phyloP scores from a whole-genome alignment of 2,888 invertebrate genomes.

The Thysanoteuthis rhombus region DNA sequence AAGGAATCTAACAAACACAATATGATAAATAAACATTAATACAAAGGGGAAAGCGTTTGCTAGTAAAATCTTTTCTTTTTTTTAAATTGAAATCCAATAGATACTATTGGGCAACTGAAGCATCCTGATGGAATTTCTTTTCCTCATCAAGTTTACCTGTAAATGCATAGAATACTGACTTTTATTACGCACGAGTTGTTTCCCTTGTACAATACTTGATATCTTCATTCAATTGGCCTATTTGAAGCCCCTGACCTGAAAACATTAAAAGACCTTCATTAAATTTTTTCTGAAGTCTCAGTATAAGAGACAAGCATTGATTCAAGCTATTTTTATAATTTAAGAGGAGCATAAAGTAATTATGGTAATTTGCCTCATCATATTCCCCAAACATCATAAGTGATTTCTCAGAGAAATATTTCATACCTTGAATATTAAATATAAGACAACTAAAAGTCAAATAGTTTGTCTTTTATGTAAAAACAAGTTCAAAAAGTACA shows the following conservation, averaged over 20 bases:
- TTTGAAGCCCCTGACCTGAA: neutral
- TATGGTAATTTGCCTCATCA: no score
- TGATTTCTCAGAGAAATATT: neutral
- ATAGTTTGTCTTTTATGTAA: no score
- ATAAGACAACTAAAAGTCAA: no score
- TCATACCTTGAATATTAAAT: neutral
- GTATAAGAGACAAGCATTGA: neutral
- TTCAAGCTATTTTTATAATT: neutral
- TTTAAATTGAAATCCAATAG: neutral
- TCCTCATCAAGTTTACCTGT: neutral
- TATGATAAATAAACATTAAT: neutral
- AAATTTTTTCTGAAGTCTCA: neutral
- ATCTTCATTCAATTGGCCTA: neutral
- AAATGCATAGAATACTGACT: neutral
- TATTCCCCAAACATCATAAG: neutral
- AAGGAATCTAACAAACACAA: neutral
- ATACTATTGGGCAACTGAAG: neutral
- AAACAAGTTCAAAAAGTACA: no score
- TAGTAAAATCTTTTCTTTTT: neutral
- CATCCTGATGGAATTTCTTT: neutral
- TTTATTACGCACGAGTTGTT: neutral
- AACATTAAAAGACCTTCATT: neutral
- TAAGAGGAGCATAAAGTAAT: neutral
- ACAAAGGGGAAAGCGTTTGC: neutral
- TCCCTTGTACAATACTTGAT: neutral